These are phyloP conservation scores for Scaeva pyrastri DNA, from an alignment of 2,888 invertebrate genomes.

Conservation along the genomic window DNA sequence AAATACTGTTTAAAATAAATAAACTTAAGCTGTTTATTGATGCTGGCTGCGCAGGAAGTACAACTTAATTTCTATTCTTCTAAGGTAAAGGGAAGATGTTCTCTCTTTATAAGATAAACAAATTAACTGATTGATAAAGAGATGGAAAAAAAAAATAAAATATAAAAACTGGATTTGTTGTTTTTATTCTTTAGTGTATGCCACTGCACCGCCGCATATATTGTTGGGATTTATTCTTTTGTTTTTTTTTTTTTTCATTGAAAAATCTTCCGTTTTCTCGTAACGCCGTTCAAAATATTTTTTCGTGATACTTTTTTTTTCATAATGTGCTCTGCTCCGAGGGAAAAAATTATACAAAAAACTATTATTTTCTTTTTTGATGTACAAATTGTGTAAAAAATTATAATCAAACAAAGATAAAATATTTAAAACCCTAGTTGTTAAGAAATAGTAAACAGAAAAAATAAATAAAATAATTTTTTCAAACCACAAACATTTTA, in stretches of 20 bases:
- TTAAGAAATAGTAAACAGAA: constrained; percentile 70
- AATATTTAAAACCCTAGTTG: constrained; percentile 64
- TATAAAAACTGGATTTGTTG: constrained; percentile 75
- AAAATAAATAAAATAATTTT: constrained; percentile 72
- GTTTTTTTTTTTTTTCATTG: constrained; percentile 33
- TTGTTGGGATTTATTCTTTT: constrained; percentile 49
- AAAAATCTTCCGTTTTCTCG: constrained; percentile 29
- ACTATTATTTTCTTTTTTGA: constrained; percentile 57
- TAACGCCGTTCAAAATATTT: constrained; percentile 29
- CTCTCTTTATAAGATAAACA: constrained; percentile 58
- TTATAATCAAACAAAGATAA: constrained; percentile 52
- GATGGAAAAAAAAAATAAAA: constrained; percentile 71
- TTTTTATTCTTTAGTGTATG: constrained; percentile 74
- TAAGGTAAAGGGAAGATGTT: constrained; percentile 63
- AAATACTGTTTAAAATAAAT: constrained; percentile 47
- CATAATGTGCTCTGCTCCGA: constrained; percentile 78
- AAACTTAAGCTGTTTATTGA: constrained; percentile 42
- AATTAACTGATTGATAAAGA: constrained; percentile 67
- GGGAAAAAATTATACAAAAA: constrained; percentile 56
- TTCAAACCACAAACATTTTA: constrained; percentile 71
- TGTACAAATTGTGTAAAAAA: constrained; percentile 65
- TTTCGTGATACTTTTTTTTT: constrained; percentile 33
- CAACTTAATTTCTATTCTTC: constrained; percentile 25
- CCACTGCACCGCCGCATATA: constrained; percentile 48
- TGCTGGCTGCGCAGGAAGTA: constrained; percentile 18